phyloP scores from a whole-genome alignment of 2,797 vertebrate genomes.

The Delichon dasypus region DNA sequence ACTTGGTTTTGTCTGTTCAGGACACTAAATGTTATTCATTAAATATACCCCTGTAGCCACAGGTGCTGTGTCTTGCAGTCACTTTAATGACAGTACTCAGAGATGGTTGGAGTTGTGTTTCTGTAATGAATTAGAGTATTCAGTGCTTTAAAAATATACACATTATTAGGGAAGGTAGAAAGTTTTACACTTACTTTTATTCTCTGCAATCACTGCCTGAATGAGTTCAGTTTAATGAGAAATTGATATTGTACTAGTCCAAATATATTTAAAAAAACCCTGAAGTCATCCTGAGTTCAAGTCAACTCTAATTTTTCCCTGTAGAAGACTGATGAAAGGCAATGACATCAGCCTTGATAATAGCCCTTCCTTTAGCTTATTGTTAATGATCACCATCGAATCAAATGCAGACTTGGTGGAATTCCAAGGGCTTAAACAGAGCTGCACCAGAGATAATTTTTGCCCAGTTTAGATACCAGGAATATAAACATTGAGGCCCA shows the following conservation, averaged over 20 bases:
- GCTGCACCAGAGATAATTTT: background rate
- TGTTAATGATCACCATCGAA: constrained; percentile 19
- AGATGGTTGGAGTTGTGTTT: background rate
- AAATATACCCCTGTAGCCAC: background rate
- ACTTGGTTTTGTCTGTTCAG: constrained; percentile 7
- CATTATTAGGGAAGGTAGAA: background rate
- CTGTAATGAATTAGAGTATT: background rate
- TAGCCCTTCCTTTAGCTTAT: constrained; percentile 34
- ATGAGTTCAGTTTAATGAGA: constrained; percentile 25
- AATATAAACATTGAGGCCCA: background rate
- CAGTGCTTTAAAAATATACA: background rate
- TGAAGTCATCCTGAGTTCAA: constrained; percentile 65
- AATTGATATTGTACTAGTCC: constrained; percentile 1
- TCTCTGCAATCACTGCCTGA: background rate
- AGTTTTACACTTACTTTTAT: constrained; percentile 11
- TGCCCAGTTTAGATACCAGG: background rate
- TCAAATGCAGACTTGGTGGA: constrained; percentile 2
- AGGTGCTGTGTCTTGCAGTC: background rate
- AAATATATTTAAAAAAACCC: background rate
- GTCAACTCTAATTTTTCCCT: constrained; percentile 59
- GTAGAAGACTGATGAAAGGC: constrained; percentile 52
- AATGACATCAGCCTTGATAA: constrained; percentile 67
- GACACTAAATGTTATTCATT: background rate
- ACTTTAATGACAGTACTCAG: background rate
- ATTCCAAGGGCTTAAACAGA: background rate